phyloP scores from a whole-genome alignment of 1,140 invertebrate species.

The Tigriopus japonicus region DNA sequence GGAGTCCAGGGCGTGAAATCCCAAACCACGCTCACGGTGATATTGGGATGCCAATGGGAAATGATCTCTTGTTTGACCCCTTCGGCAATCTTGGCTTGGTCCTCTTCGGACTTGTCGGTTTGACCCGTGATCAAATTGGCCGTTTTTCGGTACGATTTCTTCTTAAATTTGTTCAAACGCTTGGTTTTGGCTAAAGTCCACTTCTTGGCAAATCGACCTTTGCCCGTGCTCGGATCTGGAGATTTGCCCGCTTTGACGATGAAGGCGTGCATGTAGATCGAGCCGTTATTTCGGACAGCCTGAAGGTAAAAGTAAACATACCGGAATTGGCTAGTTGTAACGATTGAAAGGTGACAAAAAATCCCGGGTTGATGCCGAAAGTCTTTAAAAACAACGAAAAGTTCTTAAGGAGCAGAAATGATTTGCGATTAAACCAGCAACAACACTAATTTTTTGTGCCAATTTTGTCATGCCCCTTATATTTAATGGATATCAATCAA shows the following conservation, averaged over 20 bases:
- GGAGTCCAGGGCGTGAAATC: slow-evolving; percentile 39
- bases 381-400: no score
- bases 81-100: slow-evolving; percentile 46
- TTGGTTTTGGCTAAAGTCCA: slow-evolving; percentile 52
- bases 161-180: slow-evolving; percentile 81
- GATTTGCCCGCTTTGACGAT: slow-evolving; percentile 58
- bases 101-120: slow-evolving; percentile 51
- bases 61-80: slow-evolving; percentile 65
- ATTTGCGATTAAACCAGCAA: no score
- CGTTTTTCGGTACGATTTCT: slow-evolving; percentile 63
- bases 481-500: no score
- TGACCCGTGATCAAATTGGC: slow-evolving; percentile 88
- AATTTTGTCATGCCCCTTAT: no score
- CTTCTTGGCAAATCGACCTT: slow-evolving; percentile 42
- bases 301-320: slow-evolving; percentile 23
- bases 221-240: slow-evolving; percentile 46
- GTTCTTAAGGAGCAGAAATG: no score
- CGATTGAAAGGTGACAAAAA: no score
- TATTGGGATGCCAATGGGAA: slow-evolving; percentile 97
- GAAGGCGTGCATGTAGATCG: slow-evolving; percentile 78
- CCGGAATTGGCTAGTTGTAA: no score
- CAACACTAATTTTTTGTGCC: no score
- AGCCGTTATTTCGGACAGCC: slow-evolving; percentile 74
- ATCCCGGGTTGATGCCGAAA: no score
- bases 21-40: slow-evolving; percentile 66